Evolutionary conservation across 2,888 invertebrate species (phyloP).

Genomic region (Dasysyrphus tricinctus): DNA sequence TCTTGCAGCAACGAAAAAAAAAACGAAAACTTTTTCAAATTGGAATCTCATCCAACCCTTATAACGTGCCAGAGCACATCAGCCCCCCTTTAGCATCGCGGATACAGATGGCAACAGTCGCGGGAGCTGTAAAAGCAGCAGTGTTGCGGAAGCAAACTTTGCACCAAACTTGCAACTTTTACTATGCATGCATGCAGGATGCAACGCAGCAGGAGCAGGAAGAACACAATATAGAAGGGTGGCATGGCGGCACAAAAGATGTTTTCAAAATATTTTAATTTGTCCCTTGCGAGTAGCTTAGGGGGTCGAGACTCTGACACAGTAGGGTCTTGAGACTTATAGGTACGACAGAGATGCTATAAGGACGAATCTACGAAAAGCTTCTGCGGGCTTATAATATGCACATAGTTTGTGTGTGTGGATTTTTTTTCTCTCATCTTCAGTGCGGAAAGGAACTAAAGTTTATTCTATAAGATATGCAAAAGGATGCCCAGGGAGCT

Average conservation of each 20-base stretch:
- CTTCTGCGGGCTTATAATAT: conserved; percentile 54
- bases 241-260: conserved; percentile 55
- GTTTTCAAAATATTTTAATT: conserved; percentile 76
- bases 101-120: conserved; percentile 64
- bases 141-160: conserved; percentile 69
- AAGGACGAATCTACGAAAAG: conserved; percentile 26
- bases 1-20: conserved; percentile 16
- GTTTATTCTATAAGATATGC: conserved; percentile 61
- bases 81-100: conserved; percentile 22
- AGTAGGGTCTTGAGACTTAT: conserved; percentile 62
- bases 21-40: conserved; percentile 56
- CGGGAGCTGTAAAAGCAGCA: conserved; percentile 55
- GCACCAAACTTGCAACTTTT: conserved; percentile 74
- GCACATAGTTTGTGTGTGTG: conserved; percentile 46
- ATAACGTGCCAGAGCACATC: neutral
- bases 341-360: conserved; percentile 33
- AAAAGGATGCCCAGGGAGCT: conserved; percentile 37
- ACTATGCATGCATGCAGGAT: conserved; percentile 35
- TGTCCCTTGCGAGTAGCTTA: conserved; percentile 69
- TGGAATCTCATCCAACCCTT: conserved; percentile 50
- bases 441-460: conserved; percentile 51
- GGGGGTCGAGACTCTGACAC: conserved; percentile 49
- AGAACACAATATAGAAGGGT: neutral
- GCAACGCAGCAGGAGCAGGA: conserved; percentile 3
- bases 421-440: conserved; percentile 28